Evolutionary conservation across 1,140 invertebrate species (phyloP).

Genomic region (Drosophila kohkoa): DNA sequence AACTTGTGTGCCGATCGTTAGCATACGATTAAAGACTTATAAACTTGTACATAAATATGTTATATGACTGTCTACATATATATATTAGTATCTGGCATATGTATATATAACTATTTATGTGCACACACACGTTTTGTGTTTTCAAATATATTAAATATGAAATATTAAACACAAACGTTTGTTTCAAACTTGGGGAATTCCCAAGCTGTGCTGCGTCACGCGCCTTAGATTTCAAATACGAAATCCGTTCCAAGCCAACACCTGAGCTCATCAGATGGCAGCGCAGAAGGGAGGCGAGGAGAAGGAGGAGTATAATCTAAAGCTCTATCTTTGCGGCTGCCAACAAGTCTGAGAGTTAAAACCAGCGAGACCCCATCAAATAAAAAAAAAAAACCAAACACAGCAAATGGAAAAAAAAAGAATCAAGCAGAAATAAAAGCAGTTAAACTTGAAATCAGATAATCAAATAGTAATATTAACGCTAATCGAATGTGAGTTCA

Average conservation of each 20-base stretch:
- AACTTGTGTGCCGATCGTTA: constrained; percentile 70
- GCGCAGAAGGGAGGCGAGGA: background rate
- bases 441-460: constrained; percentile 53
- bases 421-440: constrained; percentile 20
- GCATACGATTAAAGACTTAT: constrained; percentile 74
- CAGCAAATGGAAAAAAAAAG: constrained; percentile 9
- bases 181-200: constrained; percentile 77
- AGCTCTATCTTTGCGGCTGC: constrained; percentile 41
- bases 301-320: constrained; percentile 22
- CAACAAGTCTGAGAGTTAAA: constrained; percentile 53
- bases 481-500: constrained; percentile 51
- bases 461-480: constrained; percentile 33
- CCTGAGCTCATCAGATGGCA: constrained; percentile 4
- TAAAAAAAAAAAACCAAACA: constrained; percentile 14
- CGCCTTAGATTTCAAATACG: constrained; percentile 33
- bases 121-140: no score
- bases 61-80: constrained; percentile 25
- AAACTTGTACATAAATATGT: constrained; percentile 28
- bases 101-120: no score
- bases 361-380: constrained; percentile 25
- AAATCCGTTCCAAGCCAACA: constrained; percentile 21
- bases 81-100: constrained; percentile 21
- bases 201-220: constrained; percentile 69
- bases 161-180: constrained; percentile 71
- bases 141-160: constrained; percentile 40